Conservation (phyloP, 2,113 vertebrate species). For the Cephalopterus ornatus region DNA sequence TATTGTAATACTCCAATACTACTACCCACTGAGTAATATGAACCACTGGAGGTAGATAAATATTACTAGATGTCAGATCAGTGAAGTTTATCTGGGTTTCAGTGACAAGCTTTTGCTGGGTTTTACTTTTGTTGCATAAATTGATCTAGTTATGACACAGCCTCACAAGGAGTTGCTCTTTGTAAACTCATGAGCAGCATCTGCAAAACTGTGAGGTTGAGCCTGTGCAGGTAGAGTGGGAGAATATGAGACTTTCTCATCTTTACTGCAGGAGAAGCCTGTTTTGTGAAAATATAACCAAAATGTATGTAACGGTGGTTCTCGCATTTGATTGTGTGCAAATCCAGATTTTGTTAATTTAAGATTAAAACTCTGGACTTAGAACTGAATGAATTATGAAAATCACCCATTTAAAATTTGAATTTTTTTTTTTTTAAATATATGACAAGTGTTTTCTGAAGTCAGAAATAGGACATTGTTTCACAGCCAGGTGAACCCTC, state of each 20-base stretch:
- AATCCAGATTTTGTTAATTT: background rate
- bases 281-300: background rate
- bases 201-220: background rate
- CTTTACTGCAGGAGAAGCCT: background rate
- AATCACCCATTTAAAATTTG: background rate
- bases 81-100: background rate
- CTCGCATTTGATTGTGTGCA: background rate
- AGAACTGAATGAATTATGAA: background rate
- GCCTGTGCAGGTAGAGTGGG: background rate
- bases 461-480: background rate
- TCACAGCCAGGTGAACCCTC: background rate
- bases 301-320: background rate
- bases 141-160: background rate
- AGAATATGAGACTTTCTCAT: background rate
- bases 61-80: background rate
- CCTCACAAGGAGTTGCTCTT: background rate
- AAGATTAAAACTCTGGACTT: background rate
- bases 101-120: background rate
- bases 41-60: background rate
- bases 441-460: background rate
- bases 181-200: background rate
- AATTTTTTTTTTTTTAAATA: background rate
- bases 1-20: background rate
- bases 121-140: background rate
- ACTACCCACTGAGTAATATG: background rate